phyloP scores from a whole-genome alignment of 2,113 vertebrate genomes.

The Prietella phreatophila region DNA sequence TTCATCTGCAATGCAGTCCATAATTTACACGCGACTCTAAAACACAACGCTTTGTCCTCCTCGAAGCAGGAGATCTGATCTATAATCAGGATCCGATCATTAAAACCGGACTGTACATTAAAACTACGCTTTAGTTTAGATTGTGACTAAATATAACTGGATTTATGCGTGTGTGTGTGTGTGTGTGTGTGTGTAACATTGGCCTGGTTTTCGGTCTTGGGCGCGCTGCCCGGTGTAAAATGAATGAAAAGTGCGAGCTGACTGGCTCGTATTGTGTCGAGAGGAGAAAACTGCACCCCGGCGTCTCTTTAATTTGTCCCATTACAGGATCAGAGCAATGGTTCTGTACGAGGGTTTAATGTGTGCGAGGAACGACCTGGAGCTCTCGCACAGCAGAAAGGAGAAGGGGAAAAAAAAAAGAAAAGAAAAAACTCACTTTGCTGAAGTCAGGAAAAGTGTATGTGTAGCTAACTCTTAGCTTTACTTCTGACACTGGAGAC shows the following conservation, averaged over 20 bases:
- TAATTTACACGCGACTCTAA: background rate
- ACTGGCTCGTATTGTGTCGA: conserved; percentile 20
- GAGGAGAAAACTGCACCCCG: conserved; percentile 46
- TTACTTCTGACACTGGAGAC: background rate
- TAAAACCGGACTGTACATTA: conserved; percentile 42
- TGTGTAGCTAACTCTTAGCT: background rate
- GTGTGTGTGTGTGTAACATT: conserved; percentile 12
- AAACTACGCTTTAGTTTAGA: conserved; percentile 43
- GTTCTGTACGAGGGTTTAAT: conserved; percentile 63
- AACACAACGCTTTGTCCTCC: background rate
- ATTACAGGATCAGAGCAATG: conserved; percentile 60
- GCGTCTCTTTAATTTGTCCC: conserved; percentile 60
- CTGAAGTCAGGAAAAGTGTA: background rate
- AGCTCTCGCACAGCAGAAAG: background rate
- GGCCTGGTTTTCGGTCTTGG: conserved; percentile 56
- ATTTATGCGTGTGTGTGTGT: conserved; percentile 54
- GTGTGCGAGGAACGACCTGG: conserved; percentile 53
- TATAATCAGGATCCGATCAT: conserved; percentile 33
- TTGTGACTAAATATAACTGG: conserved; percentile 53
- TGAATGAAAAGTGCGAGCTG: conserved; percentile 49
- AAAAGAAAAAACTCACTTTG: too few relatives aligned
- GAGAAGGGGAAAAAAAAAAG: too few relatives aligned
- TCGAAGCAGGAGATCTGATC: conserved; percentile 24
- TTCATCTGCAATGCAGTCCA: conserved; percentile 10
- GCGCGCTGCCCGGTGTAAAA: conserved; percentile 61